Evolutionary conservation across 2,113 vertebrate species (phyloP).

Genomic region (Hippocampus comes): DNA sequence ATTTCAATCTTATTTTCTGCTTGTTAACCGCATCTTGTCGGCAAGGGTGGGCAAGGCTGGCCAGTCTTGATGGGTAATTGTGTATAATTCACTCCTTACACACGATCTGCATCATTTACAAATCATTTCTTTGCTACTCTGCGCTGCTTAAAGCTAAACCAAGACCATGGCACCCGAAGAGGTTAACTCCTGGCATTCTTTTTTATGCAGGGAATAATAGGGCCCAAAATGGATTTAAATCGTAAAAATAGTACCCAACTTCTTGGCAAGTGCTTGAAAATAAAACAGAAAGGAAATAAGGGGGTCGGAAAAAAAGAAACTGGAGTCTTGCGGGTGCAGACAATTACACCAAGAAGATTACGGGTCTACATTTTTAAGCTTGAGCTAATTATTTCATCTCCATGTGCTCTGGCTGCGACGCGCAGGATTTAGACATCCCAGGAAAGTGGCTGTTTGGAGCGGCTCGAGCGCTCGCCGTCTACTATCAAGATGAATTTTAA

Average conservation of each 20-base stretch:
- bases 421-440: conserved; percentile 70
- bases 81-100: conserved; percentile 96
- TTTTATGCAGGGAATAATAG: conserved; percentile 7
- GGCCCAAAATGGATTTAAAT: background rate
- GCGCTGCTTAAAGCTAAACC: conserved; percentile 79
- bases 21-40: conserved; percentile 99
- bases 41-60: conserved; percentile 93
- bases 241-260: background rate
- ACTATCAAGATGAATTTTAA: conserved; percentile 76
- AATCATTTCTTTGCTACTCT: conserved; percentile 77
- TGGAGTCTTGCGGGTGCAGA: conserved; percentile 62
- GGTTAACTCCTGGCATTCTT: conserved; percentile 49
- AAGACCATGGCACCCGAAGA: conserved; percentile 53
- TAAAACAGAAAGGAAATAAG: background rate
- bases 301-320: conserved; percentile 22
- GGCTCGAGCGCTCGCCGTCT: conserved; percentile 56
- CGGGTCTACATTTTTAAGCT: conserved; percentile 74
- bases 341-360: conserved; percentile 73
- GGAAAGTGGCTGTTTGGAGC: conserved; percentile 72
- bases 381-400: conserved; percentile 75
- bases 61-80: conserved; percentile 98
- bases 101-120: conserved; percentile 89
- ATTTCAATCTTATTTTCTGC: conserved; percentile 99
- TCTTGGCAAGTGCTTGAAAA: background rate
- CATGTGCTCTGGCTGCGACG: conserved; percentile 65